phyloP scores from a whole-genome alignment of 2,888 invertebrate genomes.

The Polymixis lichenea region DNA sequence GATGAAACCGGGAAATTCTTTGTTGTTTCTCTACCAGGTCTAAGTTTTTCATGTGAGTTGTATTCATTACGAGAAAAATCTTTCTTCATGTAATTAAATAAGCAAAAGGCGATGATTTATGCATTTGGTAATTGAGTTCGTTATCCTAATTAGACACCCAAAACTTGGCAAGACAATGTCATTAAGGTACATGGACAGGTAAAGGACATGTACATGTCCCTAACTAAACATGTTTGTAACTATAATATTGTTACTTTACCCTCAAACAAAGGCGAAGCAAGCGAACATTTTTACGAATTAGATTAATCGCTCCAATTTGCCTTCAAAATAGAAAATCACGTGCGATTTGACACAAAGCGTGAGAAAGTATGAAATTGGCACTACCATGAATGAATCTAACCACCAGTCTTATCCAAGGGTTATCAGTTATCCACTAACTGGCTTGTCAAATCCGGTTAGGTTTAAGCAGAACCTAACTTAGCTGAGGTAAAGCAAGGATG shows the following conservation, averaged over 20 bases:
- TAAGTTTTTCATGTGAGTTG: not conserved
- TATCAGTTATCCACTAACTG: not conserved
- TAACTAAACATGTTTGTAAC: not conserved
- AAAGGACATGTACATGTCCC: no score
- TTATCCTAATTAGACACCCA: not conserved
- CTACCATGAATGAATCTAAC: not conserved
- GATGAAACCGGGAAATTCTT: slow-evolving; percentile 12
- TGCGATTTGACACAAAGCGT: not conserved
- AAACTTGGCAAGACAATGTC: slow-evolving; percentile 5
- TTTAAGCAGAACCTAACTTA: not conserved
- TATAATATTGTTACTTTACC: not conserved
- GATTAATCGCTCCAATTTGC: not conserved
- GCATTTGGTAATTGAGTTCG: not conserved
- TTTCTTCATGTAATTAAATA: not conserved
- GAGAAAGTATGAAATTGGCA: not conserved
- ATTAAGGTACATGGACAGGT: no score
- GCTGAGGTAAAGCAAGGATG: not conserved
- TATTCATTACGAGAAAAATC: not conserved
- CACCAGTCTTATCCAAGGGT: not conserved
- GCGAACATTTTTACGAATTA: not conserved
- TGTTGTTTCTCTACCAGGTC: slow-evolving; percentile 7
- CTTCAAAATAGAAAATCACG: not conserved
- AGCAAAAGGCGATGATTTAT: not conserved
- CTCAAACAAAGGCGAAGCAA: not conserved
- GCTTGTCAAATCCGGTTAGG: not conserved